Base-by-base conservation (phyloP, 23 tunicate species). In the Trididemnum miniatum region DNA sequence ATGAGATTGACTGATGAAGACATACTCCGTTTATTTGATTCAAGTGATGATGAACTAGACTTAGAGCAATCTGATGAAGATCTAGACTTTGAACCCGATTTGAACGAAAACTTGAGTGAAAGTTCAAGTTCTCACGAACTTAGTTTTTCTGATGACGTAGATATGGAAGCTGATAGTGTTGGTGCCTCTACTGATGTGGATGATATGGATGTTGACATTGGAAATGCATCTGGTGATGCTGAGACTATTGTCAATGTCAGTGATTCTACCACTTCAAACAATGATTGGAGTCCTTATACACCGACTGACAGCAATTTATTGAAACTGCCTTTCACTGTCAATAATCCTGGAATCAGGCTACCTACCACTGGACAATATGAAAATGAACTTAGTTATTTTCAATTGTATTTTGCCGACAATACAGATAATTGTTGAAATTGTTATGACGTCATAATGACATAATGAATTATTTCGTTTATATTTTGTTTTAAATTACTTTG, bases 351-450 rank as follows among this genome's bases (percentile, higher is more conserved):
- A 20, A 77, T 77, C 66, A 77, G 67, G 82, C 82, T 77, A 34
- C 67, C 82, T 77, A 54, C 67, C 37, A 77, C 67, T 57, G 82
- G 67, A 54, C 82, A 77, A 37, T 77, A 77, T 77, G 82, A 77
- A 51, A 37, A 77, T 37, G 82, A 77, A 37, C 51, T 52, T 77
- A 77, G 82, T 54, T 77, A 12, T 77, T 52, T 77, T 77, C 82
- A 77, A 57, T 77, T 77, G 82, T 77, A 12, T 57, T 77, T 77
- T 77, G 2, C 67, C 28, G 66, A 77, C n/a, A n/a, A n/a, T n/a
- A n/a, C n/a, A n/a, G n/a, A n/a, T n/a, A n/a, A n/a, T n/a, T n/a
- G n/a, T n/a, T n/a, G n/a, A n/a, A n/a, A n/a, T n/a, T n/a, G n/a
- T n/a, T n/a, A n/a, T n/a, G n/a, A n/a, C n/a, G n/a, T n/a, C n/a